Percentiles rank a stretch among this genome's conserved stretches.
phyloP scores from a whole-genome alignment of 2,797 vertebrate genomes.

The Knipowitschia caucasica region DNA sequence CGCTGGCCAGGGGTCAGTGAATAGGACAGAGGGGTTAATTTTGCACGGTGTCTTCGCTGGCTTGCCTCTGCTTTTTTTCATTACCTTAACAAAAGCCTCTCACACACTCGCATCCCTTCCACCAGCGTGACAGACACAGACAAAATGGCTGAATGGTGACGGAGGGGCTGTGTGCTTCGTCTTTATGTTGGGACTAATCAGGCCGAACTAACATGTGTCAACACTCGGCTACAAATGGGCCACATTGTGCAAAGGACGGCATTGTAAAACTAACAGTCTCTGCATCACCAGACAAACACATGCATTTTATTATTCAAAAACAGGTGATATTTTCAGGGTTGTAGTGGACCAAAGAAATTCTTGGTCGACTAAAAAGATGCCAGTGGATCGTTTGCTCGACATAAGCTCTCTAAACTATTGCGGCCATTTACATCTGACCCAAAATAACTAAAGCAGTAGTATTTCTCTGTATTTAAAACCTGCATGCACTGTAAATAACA shows the following conservation, averaged over 20 bases:
- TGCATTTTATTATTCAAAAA: constrained; percentile 20
- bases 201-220: constrained; percentile 75
- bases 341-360: too few relatives aligned
- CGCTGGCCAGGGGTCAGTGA: constrained; percentile 28
- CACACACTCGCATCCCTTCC: constrained; percentile 51
- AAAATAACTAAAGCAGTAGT: too few relatives aligned
- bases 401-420: too few relatives aligned
- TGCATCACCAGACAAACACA: constrained; percentile 35
- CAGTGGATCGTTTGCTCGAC: too few relatives aligned
- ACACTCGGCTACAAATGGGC: constrained; percentile 55
- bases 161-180: constrained; percentile 61
- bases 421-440: too few relatives aligned
- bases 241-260: constrained; percentile 58
- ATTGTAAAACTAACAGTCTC: constrained; percentile 60
- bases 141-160: constrained; percentile 76
- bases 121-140: constrained; percentile 64
- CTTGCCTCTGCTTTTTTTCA: constrained; percentile 36
- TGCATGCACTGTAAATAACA: too few relatives aligned
- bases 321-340: background rate
- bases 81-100: constrained; percentile 74
- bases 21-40: constrained; percentile 49
- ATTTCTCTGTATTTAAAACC: too few relatives aligned
- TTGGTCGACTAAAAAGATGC: too few relatives aligned
- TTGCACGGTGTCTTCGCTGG: constrained; percentile 66
- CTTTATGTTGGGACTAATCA: constrained; percentile 70